A percentile compares a stretch with the other conserved stretches of the same genome.
phyloP scores from a whole-genome alignment of 2,113 vertebrate species.

The Odocoileus hemionus region DNA sequence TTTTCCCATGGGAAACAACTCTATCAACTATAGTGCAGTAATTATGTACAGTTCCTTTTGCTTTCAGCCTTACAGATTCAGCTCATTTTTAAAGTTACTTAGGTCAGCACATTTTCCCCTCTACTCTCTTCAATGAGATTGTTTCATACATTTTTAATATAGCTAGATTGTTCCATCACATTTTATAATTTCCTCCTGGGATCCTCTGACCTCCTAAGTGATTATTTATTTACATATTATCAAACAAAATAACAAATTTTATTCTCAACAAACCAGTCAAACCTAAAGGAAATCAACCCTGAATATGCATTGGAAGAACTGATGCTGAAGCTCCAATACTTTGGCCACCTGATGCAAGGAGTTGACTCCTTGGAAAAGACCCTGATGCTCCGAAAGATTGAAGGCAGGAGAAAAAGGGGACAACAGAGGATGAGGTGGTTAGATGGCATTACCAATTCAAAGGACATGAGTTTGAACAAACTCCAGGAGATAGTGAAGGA shows the following conservation, averaged over 20 bases:
- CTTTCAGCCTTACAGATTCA: not conserved
- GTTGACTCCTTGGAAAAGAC: not conserved
- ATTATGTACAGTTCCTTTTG: not conserved
- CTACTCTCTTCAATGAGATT: not conserved
- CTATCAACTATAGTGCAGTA: not conserved
- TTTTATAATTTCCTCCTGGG: not conserved
- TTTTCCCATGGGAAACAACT: not conserved
- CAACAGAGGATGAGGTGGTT: not conserved
- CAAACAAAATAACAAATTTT: slow-evolving; percentile 15
- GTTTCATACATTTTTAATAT: not conserved
- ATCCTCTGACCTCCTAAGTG: not conserved
- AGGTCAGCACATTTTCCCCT: not conserved
- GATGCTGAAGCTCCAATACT: not conserved
- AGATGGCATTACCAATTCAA: not conserved
- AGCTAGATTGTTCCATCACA: not conserved
- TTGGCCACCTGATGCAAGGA: not conserved
- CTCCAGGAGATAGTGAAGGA: not conserved
- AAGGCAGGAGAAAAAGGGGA: not conserved
- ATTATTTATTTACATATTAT: not conserved
- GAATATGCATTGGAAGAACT: not conserved
- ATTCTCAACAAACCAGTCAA: not conserved
- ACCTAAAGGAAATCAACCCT: not conserved
- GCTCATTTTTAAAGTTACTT: not conserved
- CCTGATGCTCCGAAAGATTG: not conserved
- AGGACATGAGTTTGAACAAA: not conserved